A percentile compares a stretch with the other conserved stretches of the same genome.
These are phyloP conservation scores for Tortricodes alternella DNA, from an alignment of 2,888 invertebrate species.

Conservation along the genomic window DNA sequence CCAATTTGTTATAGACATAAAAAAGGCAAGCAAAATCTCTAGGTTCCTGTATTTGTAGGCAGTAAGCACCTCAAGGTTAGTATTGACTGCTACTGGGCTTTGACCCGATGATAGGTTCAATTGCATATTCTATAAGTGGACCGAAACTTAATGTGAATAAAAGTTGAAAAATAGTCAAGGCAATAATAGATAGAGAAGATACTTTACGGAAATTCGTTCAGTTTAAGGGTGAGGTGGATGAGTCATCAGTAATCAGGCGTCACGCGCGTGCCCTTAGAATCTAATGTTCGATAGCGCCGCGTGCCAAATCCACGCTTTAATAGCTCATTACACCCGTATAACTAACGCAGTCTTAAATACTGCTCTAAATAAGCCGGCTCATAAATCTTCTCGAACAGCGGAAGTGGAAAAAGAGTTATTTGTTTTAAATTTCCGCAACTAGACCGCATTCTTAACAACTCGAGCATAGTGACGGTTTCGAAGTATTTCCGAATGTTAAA, in stretches of 20 bases:
- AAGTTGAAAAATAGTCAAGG: no score
- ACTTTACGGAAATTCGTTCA: no score
- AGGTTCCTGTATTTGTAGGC: not conserved
- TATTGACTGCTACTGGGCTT: no score
- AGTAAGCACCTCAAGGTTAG: not conserved
- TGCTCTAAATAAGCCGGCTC: slow-evolving; percentile 56
- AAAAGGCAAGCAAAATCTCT: not conserved
- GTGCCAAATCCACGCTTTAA: slow-evolving; percentile 66
- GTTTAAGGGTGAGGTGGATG: slow-evolving; percentile 3
- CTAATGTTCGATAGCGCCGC: slow-evolving; percentile 47
- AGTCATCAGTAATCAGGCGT: slow-evolving; percentile 34
- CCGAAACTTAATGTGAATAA: no score
- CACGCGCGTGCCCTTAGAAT: slow-evolving; percentile 59
- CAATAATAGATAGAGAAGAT: no score
- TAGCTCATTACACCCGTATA: slow-evolving; percentile 61
- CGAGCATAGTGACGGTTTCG: slow-evolving; percentile 15
- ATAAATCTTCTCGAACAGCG: slow-evolving; percentile 53
- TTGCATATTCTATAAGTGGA: no score
- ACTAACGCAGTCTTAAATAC: slow-evolving; percentile 55
- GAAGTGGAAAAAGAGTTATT: slow-evolving; percentile 51
- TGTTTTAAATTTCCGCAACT: slow-evolving; percentile 47
- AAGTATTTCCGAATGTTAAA: not conserved
- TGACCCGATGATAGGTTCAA: no score
- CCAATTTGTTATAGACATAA: slow-evolving; percentile 15
- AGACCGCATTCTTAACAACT: slow-evolving; percentile 40